These are phyloP conservation scores for Bos indicus DNA, from an alignment of 2,113 vertebrate genomes.

Conservation along the genomic window DNA sequence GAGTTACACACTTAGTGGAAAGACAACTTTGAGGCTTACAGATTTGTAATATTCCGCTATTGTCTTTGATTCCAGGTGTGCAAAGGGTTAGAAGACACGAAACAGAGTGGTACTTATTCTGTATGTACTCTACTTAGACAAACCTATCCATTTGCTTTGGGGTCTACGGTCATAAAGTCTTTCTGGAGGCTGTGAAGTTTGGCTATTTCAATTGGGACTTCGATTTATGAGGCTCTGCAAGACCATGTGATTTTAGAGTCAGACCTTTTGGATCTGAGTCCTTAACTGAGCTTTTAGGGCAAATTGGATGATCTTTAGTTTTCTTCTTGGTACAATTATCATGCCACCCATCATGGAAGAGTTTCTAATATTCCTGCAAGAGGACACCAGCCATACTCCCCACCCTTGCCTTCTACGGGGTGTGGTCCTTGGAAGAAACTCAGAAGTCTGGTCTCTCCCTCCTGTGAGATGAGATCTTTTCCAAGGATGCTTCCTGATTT, in stretches of 20 bases:
- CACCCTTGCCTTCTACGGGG: background rate
- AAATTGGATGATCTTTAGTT: background rate
- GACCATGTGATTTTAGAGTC: background rate
- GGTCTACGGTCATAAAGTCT: background rate
- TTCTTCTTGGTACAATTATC: background rate
- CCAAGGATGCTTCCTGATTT: background rate
- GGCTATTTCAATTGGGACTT: background rate
- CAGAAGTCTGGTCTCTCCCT: background rate
- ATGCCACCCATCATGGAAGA: background rate
- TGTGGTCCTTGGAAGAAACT: background rate
- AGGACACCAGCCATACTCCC: too few relatives aligned
- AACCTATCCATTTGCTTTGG: background rate
- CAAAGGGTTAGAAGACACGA: background rate
- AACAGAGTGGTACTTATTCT: background rate
- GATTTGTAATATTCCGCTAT: slow-evolving; percentile 16
- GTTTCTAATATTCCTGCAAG: background rate
- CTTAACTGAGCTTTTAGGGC: background rate
- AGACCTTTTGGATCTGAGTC: background rate
- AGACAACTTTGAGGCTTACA: slow-evolving; percentile 64
- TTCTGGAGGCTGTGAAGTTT: background rate
- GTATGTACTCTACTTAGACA: background rate
- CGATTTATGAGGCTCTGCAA: background rate
- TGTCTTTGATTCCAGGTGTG: slow-evolving; percentile 34
- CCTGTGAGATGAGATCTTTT: background rate
- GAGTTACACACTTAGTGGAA: slow-evolving; percentile 66